phyloP scores from a whole-genome alignment of 2,113 vertebrate species.

The Piaya cayana region DNA sequence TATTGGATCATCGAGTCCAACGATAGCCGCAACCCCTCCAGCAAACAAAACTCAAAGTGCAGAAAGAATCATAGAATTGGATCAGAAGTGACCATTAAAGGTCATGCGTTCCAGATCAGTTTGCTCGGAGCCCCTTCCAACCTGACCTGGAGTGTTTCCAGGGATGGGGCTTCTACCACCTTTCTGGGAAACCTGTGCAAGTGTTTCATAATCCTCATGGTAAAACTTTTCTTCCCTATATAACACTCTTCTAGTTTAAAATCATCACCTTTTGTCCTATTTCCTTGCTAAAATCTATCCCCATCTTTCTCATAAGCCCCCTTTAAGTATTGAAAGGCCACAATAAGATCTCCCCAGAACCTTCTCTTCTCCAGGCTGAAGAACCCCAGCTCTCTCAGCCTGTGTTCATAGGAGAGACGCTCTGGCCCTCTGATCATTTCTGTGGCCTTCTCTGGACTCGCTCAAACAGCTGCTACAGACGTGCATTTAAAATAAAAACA shows the following conservation, averaged over 20 bases:
- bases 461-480: neutral
- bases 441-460: neutral
- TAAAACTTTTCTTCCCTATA: neutral
- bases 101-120: neutral
- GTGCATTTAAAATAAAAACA: neutral
- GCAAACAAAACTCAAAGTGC: neutral
- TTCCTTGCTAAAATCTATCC: neutral
- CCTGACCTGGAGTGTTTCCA: neutral
- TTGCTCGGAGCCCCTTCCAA: neutral
- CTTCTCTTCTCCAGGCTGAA: neutral
- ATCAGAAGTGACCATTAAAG: neutral
- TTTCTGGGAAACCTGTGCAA: neutral
- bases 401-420: neutral
- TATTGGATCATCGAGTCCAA: too few relatives aligned
- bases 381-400: neutral
- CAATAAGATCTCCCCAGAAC: neutral
- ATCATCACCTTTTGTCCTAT: neutral
- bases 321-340: neutral
- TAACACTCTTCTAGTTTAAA: neutral
- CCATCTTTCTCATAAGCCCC: too few relatives aligned
- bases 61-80: neutral
- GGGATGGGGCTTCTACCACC: neutral
- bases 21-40: neutral
- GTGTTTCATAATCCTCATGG: fast-evolving
- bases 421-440: too few relatives aligned